A percentile compares a stretch with the other conserved stretches of the same genome.
Evolutionary conservation across 2,888 invertebrate species (phyloP).

Genomic region (Lumbricus terrestris): DNA sequence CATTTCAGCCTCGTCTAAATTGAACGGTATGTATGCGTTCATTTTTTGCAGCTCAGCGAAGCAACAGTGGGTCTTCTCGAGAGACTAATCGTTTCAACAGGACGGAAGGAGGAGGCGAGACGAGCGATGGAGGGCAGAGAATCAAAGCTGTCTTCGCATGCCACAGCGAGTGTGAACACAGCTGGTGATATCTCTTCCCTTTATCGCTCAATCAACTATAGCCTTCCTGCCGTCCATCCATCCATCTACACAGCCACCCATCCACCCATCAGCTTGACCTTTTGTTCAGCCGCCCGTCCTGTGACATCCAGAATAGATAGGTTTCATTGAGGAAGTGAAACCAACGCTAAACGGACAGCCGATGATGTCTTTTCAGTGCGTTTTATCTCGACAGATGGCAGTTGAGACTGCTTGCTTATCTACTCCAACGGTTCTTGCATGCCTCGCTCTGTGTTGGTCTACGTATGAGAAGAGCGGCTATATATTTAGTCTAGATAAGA

Average conservation of each 20-base stretch:
- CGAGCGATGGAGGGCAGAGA: not conserved
- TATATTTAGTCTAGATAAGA: not conserved
- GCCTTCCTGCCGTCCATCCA: not conserved
- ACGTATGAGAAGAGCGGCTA: not conserved
- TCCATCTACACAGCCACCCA: too few species aligned
- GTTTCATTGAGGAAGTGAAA: not conserved
- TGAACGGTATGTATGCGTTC: too few species aligned
- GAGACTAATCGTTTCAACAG: too few species aligned
- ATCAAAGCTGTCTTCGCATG: not conserved
- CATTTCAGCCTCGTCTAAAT: not conserved
- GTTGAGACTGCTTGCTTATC: not conserved
- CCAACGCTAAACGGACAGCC: not conserved
- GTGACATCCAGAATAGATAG: not conserved
- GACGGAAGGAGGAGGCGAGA: too few species aligned
- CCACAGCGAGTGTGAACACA: not conserved
- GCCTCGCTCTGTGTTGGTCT: not conserved
- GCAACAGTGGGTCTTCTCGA: too few species aligned
- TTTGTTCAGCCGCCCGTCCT: not conserved
- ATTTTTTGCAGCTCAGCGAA: too few species aligned
- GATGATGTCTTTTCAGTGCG: not conserved
- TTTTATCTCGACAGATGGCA: not conserved
- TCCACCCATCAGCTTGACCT: too few species aligned
- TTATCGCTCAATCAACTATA: not conserved
- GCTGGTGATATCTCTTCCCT: slow-evolving; percentile 18
- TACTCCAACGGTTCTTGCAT: not conserved